Evolutionary conservation across 2,888 invertebrate species (phyloP).

Genomic region (Eupelmus urozonus): DNA sequence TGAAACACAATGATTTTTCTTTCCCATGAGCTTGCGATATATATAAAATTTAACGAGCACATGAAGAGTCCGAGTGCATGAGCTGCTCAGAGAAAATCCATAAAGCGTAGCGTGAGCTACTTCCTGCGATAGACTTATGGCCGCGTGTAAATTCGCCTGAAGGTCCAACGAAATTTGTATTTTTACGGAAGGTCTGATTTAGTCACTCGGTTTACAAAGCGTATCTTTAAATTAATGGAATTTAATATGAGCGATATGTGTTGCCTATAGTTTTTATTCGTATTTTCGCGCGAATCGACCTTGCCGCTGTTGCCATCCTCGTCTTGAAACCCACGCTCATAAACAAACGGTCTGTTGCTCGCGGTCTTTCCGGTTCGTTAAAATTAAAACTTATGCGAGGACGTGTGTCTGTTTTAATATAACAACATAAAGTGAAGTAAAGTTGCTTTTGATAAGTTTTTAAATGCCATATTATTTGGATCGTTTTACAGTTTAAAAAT

Average conservation of each 20-base stretch:
- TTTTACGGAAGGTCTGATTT: too few relatives aligned
- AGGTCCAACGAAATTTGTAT: slow-evolving; percentile 8
- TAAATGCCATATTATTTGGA: too few relatives aligned
- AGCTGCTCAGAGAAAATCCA: slow-evolving; percentile 46
- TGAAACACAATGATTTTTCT: too few relatives aligned
- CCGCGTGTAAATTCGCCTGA: neutral
- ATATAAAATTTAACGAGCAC: slow-evolving; percentile 43
- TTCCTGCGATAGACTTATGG: slow-evolving; percentile 2
- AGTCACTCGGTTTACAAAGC: too few relatives aligned
- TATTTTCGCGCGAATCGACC: too few relatives aligned
- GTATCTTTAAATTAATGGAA: too few relatives aligned
- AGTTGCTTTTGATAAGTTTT: too few relatives aligned
- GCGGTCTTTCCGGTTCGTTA: slow-evolving; percentile 43
- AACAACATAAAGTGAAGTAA: neutral
- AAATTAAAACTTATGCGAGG: slow-evolving; percentile 56
- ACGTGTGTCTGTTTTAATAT: slow-evolving; percentile 45
- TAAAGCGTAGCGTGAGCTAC: slow-evolving; percentile 28
- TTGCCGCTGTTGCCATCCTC: too few relatives aligned
- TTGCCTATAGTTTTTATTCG: too few relatives aligned
- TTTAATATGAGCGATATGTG: too few relatives aligned
- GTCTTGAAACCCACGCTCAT: slow-evolving; percentile 45
- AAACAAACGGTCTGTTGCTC: slow-evolving; percentile 16
- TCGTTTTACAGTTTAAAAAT: too few relatives aligned
- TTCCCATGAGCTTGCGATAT: slow-evolving; percentile 16
- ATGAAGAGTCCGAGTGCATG: neutral